These are phyloP conservation scores for Gorsachius goisagi DNA, from an alignment of 2,113 vertebrate genomes.

Conservation along the genomic window DNA sequence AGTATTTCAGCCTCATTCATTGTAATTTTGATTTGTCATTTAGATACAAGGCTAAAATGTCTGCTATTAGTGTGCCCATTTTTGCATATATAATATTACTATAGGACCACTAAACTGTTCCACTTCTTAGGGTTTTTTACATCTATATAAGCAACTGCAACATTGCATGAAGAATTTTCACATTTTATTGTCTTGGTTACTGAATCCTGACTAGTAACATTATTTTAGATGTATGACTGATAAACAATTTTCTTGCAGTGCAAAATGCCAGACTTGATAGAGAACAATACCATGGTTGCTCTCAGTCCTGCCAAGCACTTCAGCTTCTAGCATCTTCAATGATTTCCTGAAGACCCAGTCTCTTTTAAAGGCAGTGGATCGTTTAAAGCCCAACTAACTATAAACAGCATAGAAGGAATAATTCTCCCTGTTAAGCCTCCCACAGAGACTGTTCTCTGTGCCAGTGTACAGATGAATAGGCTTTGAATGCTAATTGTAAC, in stretches of 20 bases:
- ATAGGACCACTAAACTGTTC: not conserved
- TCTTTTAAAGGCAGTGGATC: constrained; percentile 4
- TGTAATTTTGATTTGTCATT: not conserved
- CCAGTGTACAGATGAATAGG: constrained; percentile 55
- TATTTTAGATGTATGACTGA: not conserved
- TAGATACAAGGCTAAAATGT: not conserved
- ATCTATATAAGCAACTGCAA: not conserved
- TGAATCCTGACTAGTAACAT: not conserved
- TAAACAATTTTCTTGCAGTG: not conserved
- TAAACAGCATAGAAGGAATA: constrained; percentile 6
- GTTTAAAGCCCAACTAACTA: constrained; percentile 32
- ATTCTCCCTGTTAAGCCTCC: constrained; percentile 48
- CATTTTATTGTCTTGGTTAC: not conserved
- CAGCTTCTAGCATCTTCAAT: not conserved
- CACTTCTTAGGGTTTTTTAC: not conserved
- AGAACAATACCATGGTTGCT: not conserved
- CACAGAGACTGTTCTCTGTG: constrained; percentile 33
- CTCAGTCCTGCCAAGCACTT: not conserved
- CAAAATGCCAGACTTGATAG: not conserved
- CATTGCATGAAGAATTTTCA: not conserved
- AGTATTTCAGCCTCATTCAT: not conserved
- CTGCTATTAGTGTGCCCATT: no score
- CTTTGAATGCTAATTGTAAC: constrained; percentile 63
- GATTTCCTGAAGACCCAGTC: not conserved
- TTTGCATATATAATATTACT: no score